Evolutionary conservation across 1,140 invertebrate species (phyloP), one percentile per base, ranked within the genome.

Genomic region (Drosophila teissieri): DNA sequence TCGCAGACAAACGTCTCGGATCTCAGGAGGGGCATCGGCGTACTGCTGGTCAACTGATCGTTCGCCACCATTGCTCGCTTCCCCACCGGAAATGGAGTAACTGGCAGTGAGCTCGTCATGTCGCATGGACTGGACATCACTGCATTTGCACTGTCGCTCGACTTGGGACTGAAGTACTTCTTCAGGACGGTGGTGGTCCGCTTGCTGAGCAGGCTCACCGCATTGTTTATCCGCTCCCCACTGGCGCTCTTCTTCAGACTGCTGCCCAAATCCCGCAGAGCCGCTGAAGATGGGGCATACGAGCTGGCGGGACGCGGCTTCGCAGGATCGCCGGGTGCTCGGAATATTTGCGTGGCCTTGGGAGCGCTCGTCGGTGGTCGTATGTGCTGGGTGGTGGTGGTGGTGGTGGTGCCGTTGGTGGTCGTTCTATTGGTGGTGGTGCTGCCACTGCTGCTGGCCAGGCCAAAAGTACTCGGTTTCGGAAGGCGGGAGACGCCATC

Each of bases 1-100:
- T 74, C 68, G 27, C 91, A 89, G 1, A 92, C 80, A 80, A 92
- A 92, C 4, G 91, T 92, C 40, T 92, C 91, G 48, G 91, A 91
- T 6, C 91, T 74, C 52, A 90, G 63, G 0, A 91, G 63, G 0
- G 86, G 64, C 55, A 77, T 74, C 0, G 90, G 90, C 0, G 83
- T 90, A 34, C 77, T 91, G 53, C 57, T 80, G 27, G 64, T 73
- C 1, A 89, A 11, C 19, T 63, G 62, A 37, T 58, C 49, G 31
- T 31, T 78, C 4, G 36, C 19, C n/a, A 40, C 39, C 42, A 37
- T 67, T 15, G 24, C 40, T 1, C 55, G 74, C n/a, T 72, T 89
- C 10, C 72, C 45, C 0, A 19, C 54, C 1, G 78, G 84, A 74
- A 78, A 8, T 11, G 86, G 86, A 0, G 86, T 90, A 11, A 75